These are phyloP conservation scores for Endotricha flammealis DNA, from an alignment of 2,888 invertebrate genomes.

Conservation along the genomic window DNA sequence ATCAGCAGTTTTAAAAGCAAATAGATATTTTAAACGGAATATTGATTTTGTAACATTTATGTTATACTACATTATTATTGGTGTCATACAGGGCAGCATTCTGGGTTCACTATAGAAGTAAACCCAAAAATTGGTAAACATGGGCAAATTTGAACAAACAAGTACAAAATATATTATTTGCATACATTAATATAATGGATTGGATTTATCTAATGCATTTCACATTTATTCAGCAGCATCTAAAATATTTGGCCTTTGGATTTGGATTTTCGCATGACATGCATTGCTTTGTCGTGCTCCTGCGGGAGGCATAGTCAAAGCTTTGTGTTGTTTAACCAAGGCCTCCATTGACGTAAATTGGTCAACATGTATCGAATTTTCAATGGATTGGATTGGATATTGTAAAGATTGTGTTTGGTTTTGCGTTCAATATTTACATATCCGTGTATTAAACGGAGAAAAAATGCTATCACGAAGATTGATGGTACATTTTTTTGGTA, in stretches of 20 bases:
- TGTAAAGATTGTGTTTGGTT: constrained; percentile 9
- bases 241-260: not conserved
- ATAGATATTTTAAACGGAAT: too few relatives aligned
- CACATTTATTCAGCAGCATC: not conserved
- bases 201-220: not conserved
- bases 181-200: too few relatives aligned
- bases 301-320: not conserved
- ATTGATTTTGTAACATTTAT: too few relatives aligned
- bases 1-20: too few relatives aligned
- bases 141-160: too few relatives aligned
- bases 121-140: too few relatives aligned
- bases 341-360: constrained; percentile 1
- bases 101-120: too few relatives aligned
- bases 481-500: not conserved
- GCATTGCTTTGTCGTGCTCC: not conserved
- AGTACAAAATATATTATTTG: too few relatives aligned
- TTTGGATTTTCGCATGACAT: not conserved
- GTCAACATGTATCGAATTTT: constrained; percentile 3
- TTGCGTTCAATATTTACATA: constrained; percentile 4
- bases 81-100: too few relatives aligned
- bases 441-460: not conserved
- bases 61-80: too few relatives aligned
- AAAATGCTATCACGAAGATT: not conserved
- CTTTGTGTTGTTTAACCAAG: not conserved
- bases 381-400: constrained; percentile 2